Base-by-base conservation (phyloP, 2,797 vertebrate genomes). In the Sebastolobus altivelis region DNA sequence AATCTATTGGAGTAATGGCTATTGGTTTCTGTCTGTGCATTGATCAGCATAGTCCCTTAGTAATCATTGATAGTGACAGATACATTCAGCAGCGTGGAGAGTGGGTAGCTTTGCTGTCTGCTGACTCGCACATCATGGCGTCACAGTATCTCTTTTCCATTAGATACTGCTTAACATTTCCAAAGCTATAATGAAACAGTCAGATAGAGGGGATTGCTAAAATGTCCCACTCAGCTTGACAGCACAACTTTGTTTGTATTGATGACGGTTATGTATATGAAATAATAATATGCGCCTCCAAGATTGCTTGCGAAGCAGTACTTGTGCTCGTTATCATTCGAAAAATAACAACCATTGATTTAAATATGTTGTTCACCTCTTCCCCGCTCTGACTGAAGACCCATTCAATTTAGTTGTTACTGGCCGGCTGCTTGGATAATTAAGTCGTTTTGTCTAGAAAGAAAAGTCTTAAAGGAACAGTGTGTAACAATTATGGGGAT, bases 321-420 rank as follows among this genome's bases (percentile, higher is more conserved):
- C 55, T 52, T 29, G 1, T 35, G 54, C 22, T 69, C 2, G 11
- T 70, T 76, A 43, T 37, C 40, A 74, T 77, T 78, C 18, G 13
- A 37, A 83, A 81, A 86, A 67, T 8, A 55, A 73, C 67, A 54
- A 59, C 18, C 12, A 60, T 80, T 0, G 54, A 80, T 77, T 75
- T 31, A 20, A 46, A 38, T 65, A 20, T n/a, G 27, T 72, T 72
- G 25, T 77, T 65, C 29, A 54, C 27, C 6, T 72, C 18, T 29
- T 16, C 2, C 6, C 11, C 3, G 0, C 65, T 69, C 49, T 58
- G n/a, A 81, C 20, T 65, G 35, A 72, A 62, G 61, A 79, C 20
- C 25, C n/a, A 35, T 16, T 59, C 11, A 33, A 11, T 84, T 79
- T 35, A 56, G 27, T 8, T 37, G 22, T 52, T 2, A 43, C 33